Conservation (phyloP, 2,113 vertebrate genomes). For the Clupea harengus region DNA sequence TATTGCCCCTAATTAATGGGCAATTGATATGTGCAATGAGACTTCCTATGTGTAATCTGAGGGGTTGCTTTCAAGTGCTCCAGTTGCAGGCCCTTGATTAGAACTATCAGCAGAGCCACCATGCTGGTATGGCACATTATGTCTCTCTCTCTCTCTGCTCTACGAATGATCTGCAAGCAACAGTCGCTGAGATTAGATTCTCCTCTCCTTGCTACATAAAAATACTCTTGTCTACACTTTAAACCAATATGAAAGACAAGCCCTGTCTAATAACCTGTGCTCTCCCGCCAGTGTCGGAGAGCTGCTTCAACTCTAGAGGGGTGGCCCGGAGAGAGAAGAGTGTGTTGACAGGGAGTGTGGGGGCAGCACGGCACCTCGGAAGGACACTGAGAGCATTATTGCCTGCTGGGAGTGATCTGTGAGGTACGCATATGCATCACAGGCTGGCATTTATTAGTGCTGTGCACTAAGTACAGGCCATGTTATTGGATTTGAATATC, state of each 20-base stretch:
- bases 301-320: background rate
- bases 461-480: constrained; percentile 95
- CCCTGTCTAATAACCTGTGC: constrained; percentile 28
- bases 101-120: background rate
- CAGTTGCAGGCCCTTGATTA: background rate
- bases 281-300: background rate
- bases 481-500: constrained; percentile 99
- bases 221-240: constrained; percentile 12
- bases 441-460: constrained; percentile 98
- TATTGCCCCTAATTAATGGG: constrained; percentile 5
- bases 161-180: background rate
- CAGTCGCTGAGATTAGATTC: background rate
- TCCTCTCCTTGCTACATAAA: constrained; percentile 5
- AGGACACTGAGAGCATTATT: constrained; percentile 79
- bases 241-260: constrained; percentile 9
- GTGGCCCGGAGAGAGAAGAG: background rate
- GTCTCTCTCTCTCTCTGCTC: background rate
- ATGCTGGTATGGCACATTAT: background rate
- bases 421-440: constrained; percentile 95
- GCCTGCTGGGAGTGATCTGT: constrained; percentile 80
- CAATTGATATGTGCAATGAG: background rate
- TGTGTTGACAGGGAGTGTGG: constrained; percentile 31
- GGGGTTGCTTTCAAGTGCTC: background rate
- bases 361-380: constrained; percentile 50
- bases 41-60: background rate